Evolutionary conservation across 2,113 vertebrate genomes (phyloP), one percentile per base, ranked within the genome.

Genomic region (Daboia siamensis): DNA sequence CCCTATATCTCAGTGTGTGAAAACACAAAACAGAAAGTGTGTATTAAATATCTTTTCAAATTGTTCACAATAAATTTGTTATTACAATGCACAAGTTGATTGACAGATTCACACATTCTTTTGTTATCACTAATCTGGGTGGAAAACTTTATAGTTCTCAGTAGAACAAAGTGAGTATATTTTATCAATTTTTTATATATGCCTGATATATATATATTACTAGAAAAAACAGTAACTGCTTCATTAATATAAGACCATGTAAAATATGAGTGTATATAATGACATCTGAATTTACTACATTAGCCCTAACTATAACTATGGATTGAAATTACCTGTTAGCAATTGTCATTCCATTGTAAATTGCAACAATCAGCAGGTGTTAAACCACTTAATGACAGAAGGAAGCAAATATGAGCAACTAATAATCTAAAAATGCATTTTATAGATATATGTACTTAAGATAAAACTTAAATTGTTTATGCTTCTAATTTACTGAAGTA

Each of bases 371-470:
- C 87, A 93, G 87, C 13, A 90, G 46, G 11, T 84, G 89, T 89
- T 91, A 69, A 94, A 94, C n/a, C 44, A 93, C 23, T 90, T 48
- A 93, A 54, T 26, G 33, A 88, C 80, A 21, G 90, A 91, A 94
- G 48, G 39, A 54, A 9, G 57, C 5, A 94, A 92, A n/a, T 1
- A 94, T 64, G 61, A n/a, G 29, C n/a, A 74, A 74, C n/a, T 33
- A 74, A 74, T 33, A 74, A 74, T 33, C 5, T 74, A 74, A 74
- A 74, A 74, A 74, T 33, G 13, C 15, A 74, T 74, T 74, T 74
- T 74, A 39, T 33, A 74, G 13, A 2, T 39, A 74, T 74, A 74
- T 15, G n/a, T 74, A 20, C 26, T 29, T 29, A 46, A 46, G n/a
- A 17, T 90, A 88, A 29, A 55, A 86, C 44, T 57, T 90, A 56